Conservation (phyloP, 2,113 vertebrate genomes). For the Amblyopsis rosae region DNA sequence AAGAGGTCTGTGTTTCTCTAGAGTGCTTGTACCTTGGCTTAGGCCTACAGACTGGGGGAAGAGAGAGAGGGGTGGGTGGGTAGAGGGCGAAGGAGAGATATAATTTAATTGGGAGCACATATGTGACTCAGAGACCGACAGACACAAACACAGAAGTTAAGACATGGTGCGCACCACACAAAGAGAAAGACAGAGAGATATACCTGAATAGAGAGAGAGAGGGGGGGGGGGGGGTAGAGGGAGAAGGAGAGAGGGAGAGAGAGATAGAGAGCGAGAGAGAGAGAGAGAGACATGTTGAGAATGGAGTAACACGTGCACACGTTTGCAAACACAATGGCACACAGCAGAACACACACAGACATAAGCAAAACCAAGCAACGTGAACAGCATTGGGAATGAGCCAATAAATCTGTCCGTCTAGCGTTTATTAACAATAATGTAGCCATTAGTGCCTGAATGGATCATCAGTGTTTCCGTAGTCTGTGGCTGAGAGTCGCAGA, state of each 20-base stretch:
- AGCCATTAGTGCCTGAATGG: no score
- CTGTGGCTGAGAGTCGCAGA: background rate
- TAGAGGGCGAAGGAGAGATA: background rate
- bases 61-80: background rate
- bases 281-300: background rate
- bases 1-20: no score
- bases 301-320: constrained; percentile 12
- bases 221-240: background rate
- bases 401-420: no score
- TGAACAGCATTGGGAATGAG: background rate
- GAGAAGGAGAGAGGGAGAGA: constrained; percentile 18
- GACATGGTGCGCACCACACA: background rate
- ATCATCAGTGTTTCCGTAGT: no score
- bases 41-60: background rate
- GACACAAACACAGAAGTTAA: background rate
- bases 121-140: background rate
- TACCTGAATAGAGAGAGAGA: background rate
- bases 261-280: constrained; percentile 27
- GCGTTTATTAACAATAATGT: no score
- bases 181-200: background rate
- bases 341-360: constrained; percentile 2
- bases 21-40: no score
- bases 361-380: background rate
- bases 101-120: background rate
- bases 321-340: constrained; percentile 27